Conservation (phyloP, 2,888 invertebrate genomes). For the Cybosia mesomella region DNA sequence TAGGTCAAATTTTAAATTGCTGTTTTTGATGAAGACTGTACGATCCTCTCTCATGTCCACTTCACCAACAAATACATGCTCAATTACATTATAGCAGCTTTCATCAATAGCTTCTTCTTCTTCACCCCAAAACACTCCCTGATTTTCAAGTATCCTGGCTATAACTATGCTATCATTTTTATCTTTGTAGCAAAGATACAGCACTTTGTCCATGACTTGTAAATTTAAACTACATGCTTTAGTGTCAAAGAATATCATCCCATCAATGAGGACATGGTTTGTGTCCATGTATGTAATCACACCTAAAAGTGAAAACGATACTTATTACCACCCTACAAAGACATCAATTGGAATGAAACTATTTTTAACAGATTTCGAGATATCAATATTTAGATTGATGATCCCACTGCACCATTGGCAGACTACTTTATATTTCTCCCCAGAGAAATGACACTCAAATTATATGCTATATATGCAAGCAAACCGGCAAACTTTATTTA, state of each 20-base stretch:
- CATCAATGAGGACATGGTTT: constrained; percentile 87
- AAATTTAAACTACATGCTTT: constrained; percentile 68
- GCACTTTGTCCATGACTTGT: constrained; percentile 83
- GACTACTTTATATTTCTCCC: too few species aligned
- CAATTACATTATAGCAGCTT: constrained; percentile 63
- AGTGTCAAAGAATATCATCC: constrained; percentile 84
- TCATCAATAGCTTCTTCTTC: constrained; percentile 69
- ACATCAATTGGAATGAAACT: neutral
- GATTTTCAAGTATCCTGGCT: constrained; percentile 86
- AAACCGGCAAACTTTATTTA: too few species aligned
- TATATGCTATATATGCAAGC: too few species aligned
- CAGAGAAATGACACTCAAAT: too few species aligned
- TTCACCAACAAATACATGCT: constrained; percentile 75
- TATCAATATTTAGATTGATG: too few species aligned
- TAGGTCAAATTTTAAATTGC: constrained; percentile 87
- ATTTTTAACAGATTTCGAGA: too few species aligned
- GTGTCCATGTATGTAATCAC: constrained; percentile 85
- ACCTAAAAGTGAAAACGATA: constrained; percentile 70
- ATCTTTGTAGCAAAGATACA: constrained; percentile 85
- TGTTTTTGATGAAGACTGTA: constrained; percentile 81
- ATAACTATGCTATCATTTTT: constrained; percentile 80
- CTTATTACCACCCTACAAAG: neutral
- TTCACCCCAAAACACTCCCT: constrained; percentile 84
- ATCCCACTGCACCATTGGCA: too few species aligned
- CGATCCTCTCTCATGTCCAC: constrained; percentile 70